Conservation (phyloP, 2,113 vertebrate species). For the Zapus hudsonius region DNA sequence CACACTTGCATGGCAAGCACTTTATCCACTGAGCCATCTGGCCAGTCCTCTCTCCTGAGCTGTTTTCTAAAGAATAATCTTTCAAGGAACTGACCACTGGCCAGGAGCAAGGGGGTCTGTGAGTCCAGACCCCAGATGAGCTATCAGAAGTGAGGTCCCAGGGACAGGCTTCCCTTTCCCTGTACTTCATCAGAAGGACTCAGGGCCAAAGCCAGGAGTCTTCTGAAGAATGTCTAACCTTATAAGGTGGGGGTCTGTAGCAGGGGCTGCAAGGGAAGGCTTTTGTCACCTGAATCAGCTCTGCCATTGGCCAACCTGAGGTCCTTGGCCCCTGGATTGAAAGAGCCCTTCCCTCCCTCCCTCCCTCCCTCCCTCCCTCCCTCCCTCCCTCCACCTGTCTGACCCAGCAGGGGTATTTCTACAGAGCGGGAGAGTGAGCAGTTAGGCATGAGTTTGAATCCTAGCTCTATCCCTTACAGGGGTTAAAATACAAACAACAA, state of each 20-base stretch:
- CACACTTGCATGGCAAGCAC: too few relatives aligned
- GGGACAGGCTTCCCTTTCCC: neutral
- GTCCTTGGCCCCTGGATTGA: neutral
- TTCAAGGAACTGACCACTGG: neutral
- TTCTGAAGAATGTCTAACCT: rapidly evolving
- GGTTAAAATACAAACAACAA: neutral
- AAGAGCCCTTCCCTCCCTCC: neutral
- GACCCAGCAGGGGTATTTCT: neutral
- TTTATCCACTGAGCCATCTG: too few relatives aligned
- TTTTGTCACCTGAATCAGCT: too few relatives aligned
- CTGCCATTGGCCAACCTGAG: neutral
- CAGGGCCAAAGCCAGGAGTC: neutral
- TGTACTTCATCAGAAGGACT: neutral
- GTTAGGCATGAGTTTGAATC: neutral
- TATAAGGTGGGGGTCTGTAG: neutral
- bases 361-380: neutral
- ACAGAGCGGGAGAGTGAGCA: neutral
- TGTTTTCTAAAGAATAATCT: neutral
- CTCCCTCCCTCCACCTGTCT: neutral
- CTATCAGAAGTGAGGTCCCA: neutral
- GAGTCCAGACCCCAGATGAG: neutral
- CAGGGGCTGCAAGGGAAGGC: rapidly evolving
- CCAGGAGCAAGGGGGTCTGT: neutral
- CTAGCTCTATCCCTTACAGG: neutral
- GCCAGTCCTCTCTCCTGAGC: neutral